Percentiles rank a stretch among this genome's conserved stretches.
These are phyloP conservation scores for Eutrigla gurnardus DNA, from an alignment of 2,797 vertebrate species.

Conservation along the genomic window DNA sequence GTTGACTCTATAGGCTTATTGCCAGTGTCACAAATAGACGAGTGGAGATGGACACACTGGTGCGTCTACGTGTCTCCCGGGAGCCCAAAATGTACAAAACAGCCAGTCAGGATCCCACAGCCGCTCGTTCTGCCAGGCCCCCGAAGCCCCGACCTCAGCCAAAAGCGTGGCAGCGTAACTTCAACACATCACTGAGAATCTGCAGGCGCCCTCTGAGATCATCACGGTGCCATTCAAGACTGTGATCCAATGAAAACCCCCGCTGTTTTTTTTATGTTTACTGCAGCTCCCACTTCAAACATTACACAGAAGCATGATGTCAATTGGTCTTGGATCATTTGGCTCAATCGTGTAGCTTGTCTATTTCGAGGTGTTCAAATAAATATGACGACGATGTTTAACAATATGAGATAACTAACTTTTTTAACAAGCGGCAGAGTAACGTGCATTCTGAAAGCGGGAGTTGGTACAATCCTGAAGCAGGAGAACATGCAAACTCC, in stretches of 20 bases:
- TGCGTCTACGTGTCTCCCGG: conserved; percentile 25
- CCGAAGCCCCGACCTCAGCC: conserved; percentile 33
- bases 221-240: conserved; percentile 76
- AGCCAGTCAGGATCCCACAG: conserved; percentile 36
- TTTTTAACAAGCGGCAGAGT: conserved; percentile 8
- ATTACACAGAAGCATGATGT: conserved; percentile 69
- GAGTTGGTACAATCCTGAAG: conserved; percentile 5
- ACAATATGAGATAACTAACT: conserved; percentile 40
- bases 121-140: conserved; percentile 46
- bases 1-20: conserved; percentile 25
- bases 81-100: conserved; percentile 19
- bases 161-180: conserved; percentile 69
- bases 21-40: conserved; percentile 20
- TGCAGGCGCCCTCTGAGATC: conserved; percentile 79
- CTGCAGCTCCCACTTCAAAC: conserved; percentile 70
- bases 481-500: not conserved
- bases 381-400: conserved; percentile 55
- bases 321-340: conserved; percentile 66
- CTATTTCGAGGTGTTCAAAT: conserved; percentile 57
- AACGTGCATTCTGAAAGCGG: conserved; percentile 11
- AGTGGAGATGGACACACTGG: conserved; percentile 7
- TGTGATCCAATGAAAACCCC: conserved; percentile 75
- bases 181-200: conserved; percentile 73
- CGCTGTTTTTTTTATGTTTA: conserved; percentile 46
- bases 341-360: conserved; percentile 58